A percentile compares a stretch with the other conserved stretches of the same genome.
Evolutionary conservation across 2,888 invertebrate species (phyloP).

Genomic region (Athalia rosae): DNA sequence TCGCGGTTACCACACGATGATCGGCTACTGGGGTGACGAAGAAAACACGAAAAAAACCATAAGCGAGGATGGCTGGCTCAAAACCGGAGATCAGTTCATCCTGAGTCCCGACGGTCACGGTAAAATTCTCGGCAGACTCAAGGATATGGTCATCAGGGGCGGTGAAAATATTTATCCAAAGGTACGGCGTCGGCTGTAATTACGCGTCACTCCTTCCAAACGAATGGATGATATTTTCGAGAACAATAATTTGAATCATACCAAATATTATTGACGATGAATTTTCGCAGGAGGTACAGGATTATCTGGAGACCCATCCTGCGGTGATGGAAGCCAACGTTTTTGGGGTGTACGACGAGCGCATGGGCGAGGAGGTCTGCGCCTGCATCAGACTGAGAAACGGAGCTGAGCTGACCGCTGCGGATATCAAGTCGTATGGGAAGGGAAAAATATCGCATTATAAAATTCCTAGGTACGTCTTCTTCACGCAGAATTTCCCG

Average conservation of each 20-base stretch:
- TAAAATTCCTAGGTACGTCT: slow-evolving; percentile 86
- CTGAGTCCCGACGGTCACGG: slow-evolving; percentile 83
- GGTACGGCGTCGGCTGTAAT: slow-evolving; percentile 54
- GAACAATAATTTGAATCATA: neutral
- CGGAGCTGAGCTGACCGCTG: slow-evolving; percentile 75
- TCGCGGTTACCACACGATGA: slow-evolving; percentile 86
- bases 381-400: slow-evolving; percentile 79
- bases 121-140: slow-evolving; percentile 82
- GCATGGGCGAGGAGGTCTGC: slow-evolving; percentile 87
- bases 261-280: neutral
- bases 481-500: slow-evolving; percentile 83
- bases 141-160: slow-evolving; percentile 87
- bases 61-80: slow-evolving; percentile 84
- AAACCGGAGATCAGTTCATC: slow-evolving; percentile 86
- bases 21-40: slow-evolving; percentile 87
- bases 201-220: too few species aligned
- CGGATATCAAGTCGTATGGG: slow-evolving; percentile 80
- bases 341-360: slow-evolving; percentile 83
- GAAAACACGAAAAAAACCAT: slow-evolving; percentile 83
- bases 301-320: slow-evolving; percentile 84
- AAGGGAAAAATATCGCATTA: slow-evolving; percentile 84
- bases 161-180: slow-evolving; percentile 90
- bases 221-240: too few species aligned
- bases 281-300: slow-evolving; percentile 81
- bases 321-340: slow-evolving; percentile 84